These are phyloP conservation scores for Semibalanus balanoides DNA, from an alignment of 1,140 invertebrate species.

Conservation along the genomic window DNA sequence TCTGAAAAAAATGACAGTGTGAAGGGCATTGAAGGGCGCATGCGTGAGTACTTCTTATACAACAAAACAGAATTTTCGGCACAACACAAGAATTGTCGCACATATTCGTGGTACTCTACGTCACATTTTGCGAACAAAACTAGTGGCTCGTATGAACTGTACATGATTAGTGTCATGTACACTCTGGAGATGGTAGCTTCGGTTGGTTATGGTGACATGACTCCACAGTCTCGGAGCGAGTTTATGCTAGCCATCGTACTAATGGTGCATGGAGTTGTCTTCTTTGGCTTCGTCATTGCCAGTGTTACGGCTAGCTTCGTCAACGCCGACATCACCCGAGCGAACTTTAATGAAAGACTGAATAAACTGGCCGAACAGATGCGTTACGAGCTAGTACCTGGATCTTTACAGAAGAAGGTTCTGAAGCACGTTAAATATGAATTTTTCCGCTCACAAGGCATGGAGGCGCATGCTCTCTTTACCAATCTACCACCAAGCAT, in stretches of 20 bases:
- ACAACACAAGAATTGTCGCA: background rate
- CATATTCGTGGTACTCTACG: background rate
- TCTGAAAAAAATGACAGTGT: too few species aligned
- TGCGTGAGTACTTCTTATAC: too few species aligned
- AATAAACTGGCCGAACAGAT: background rate
- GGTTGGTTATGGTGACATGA: background rate
- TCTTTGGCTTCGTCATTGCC: background rate
- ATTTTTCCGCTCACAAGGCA: background rate
- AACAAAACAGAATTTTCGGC: background rate
- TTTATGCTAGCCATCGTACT: background rate
- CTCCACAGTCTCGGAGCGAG: background rate
- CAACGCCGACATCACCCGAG: background rate
- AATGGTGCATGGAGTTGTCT: background rate
- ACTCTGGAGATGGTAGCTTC: background rate
- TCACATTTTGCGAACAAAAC: background rate
- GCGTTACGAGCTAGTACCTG: background rate
- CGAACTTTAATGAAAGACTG: background rate
- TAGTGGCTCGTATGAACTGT: background rate
- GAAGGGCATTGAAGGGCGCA: too few species aligned
- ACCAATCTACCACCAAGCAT: background rate
- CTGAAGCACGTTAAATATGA: background rate
- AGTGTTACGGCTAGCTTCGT: background rate
- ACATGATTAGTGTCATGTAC: background rate
- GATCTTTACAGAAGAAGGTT: background rate
- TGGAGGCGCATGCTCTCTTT: background rate